Conservation (phyloP, 2,797 vertebrate species). For the Gymnothorax reevesii region DNA sequence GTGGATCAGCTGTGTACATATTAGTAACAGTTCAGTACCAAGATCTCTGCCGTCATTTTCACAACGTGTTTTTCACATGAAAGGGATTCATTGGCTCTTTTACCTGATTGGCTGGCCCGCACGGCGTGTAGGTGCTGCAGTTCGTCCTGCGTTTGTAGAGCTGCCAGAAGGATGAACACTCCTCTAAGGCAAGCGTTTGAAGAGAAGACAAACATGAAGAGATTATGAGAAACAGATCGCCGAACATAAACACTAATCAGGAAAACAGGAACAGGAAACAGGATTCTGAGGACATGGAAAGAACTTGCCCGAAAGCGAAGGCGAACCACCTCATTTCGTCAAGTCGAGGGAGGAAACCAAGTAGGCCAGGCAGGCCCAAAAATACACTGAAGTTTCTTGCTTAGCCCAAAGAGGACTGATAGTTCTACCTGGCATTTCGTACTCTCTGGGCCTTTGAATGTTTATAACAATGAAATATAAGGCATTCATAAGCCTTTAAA, state of each 20-base stretch:
- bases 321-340: conserved; percentile 65
- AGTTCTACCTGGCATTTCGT: conserved; percentile 35
- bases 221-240: conserved; percentile 73
- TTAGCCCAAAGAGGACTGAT: conserved; percentile 24
- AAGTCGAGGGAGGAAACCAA: conserved; percentile 38
- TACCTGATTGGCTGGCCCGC: conserved; percentile 42
- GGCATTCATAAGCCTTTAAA: too few relatives aligned
- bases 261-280: conserved; percentile 73
- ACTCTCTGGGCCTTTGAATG: not conserved
- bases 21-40: conserved; percentile 5
- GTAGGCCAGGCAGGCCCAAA: conserved; percentile 39
- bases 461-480: not conserved
- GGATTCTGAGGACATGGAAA: conserved; percentile 70
- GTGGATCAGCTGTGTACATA: conserved; percentile 29
- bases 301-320: conserved; percentile 64
- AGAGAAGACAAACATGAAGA: conserved; percentile 53
- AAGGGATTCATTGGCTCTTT: conserved; percentile 28
- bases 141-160: conserved; percentile 53
- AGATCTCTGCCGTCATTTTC: not conserved
- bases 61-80: conserved; percentile 50
- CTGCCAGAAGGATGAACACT: conserved; percentile 57
- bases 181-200: conserved; percentile 47
- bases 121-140: conserved; percentile 62
- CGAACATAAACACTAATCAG: conserved; percentile 78
- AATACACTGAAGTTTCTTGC: conserved; percentile 40